phyloP scores from a whole-genome alignment of 2,888 invertebrate species.

The Scaptomyza flava region DNA sequence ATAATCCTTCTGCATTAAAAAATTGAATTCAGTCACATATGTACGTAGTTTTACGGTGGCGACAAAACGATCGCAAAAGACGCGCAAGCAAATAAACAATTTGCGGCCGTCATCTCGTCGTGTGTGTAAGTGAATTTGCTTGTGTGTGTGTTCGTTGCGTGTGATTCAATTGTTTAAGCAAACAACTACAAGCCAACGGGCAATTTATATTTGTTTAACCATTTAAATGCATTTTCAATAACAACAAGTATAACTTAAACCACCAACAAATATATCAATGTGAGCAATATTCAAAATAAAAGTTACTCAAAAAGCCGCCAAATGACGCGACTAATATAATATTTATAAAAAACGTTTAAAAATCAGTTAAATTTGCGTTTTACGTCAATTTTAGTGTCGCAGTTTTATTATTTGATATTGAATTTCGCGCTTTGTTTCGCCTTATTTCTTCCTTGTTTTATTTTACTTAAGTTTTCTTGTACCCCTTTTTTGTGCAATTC shows the following conservation, averaged over 20 bases:
- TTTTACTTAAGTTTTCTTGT: conserved; percentile 24
- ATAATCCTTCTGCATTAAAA: conserved; percentile 7
- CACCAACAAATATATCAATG: neutral
- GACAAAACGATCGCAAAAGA: conserved; percentile 46
- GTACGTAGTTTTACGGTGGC: conserved; percentile 25
- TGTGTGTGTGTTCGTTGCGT: conserved; percentile 37
- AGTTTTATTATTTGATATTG: conserved; percentile 10
- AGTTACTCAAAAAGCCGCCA: conserved; percentile 14
- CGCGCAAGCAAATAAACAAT: conserved; percentile 55
- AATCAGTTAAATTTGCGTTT: conserved; percentile 22
- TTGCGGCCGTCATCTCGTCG: conserved; percentile 52
- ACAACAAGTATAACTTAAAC: conserved; percentile 9
- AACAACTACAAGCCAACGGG: conserved; percentile 36
- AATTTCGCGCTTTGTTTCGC: conserved; percentile 25
- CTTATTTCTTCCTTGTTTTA: conserved; percentile 16
- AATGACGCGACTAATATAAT: conserved; percentile 13
- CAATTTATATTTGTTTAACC: conserved; percentile 37
- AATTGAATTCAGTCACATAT: conserved; percentile 17
- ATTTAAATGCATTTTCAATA: conserved; percentile 43
- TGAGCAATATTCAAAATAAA: conserved; percentile 5
- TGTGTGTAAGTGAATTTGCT: conserved; percentile 26
- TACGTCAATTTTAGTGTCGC: conserved; percentile 20
- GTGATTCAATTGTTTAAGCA: conserved; percentile 67
- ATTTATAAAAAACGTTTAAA: no score
- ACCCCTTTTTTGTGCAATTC: conserved; percentile 32